Evolutionary conservation across 2,888 invertebrate genomes (phyloP), one percentile per base, ranked within the genome.

Genomic region (Macaria notata): DNA sequence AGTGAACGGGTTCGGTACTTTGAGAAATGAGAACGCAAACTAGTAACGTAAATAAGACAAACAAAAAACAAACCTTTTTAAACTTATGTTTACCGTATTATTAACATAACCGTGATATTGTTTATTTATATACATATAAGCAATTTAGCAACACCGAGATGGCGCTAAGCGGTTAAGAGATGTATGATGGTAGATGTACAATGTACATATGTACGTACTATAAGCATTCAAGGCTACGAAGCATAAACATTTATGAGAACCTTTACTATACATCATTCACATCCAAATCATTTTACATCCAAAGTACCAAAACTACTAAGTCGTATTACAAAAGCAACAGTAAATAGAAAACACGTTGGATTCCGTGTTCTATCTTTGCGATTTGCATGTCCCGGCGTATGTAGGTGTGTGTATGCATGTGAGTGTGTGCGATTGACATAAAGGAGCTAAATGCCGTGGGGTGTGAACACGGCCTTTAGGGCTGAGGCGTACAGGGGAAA

Each of bases 321-420:
- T 59, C 72, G 47, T 48, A 31, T 46, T 71, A 70, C 59, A 76
- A 73, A 75, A 81, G 80, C 80, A 85, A 79, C 86, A 86, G 85
- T 86, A 83, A 88, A 85, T 82, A 84, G 87, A 84, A 86, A 82
- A 88, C 89, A 89, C 88, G 89, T 84, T 81, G 84, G 77, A 81
- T 84, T 76, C 83, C 83, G 78, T 85, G 88, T 84, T 78, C 82
- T 81, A 77, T 85, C 80, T 81, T 81, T 81, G 79, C 86, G 83
- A 89, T 91, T 90, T 91, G 89, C 90, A 90, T 89, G 83, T 70
- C 63, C 58, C 46, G 66, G 64, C 61, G 64, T 62, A 63, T 73
- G 77, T 79, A 78, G 66, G 75, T 60, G 66, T 54, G 66, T 54
- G 61, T 50, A 41, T 56, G 62, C 39, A 54, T 45, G 59, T 68